phyloP scores from a whole-genome alignment of 2,888 invertebrate species.

The Epinotia nisella region DNA sequence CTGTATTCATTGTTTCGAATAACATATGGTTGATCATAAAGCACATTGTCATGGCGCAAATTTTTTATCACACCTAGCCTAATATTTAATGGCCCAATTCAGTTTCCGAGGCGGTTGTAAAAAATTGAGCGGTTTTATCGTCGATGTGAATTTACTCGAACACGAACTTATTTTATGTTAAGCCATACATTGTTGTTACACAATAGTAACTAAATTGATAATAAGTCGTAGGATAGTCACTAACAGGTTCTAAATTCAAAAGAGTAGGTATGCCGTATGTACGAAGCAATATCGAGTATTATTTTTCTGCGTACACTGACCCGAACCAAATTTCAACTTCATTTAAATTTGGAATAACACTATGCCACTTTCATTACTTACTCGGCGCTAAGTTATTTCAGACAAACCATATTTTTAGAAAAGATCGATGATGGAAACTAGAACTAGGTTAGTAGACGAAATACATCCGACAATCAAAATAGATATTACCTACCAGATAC shows the following conservation, averaged over 20 bases:
- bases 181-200: too few species aligned
- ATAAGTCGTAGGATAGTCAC: background rate
- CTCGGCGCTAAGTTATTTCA: slow-evolving; percentile 11
- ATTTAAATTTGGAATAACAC: slow-evolving; percentile 3
- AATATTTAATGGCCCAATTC: background rate
- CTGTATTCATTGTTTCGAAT: background rate
- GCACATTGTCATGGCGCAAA: background rate
- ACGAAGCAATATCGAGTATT: too few species aligned
- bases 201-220: too few species aligned
- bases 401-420: slow-evolving; percentile 32
- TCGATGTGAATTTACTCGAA: background rate
- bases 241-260: background rate
- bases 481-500: background rate
- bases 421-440: slow-evolving; percentile 33
- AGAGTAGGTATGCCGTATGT: too few species aligned
- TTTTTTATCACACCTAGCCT: background rate
- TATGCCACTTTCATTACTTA: slow-evolving; percentile 9
- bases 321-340: background rate
- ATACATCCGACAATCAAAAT: background rate
- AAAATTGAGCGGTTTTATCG: background rate
- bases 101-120: background rate
- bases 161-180: background rate
- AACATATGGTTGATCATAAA: background rate
- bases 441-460: slow-evolving; percentile 35
- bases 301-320: background rate